Evolutionary conservation across 2,888 invertebrate species (phyloP), one percentile per base, ranked within the genome.

Genomic region (Neelides folsomi): DNA sequence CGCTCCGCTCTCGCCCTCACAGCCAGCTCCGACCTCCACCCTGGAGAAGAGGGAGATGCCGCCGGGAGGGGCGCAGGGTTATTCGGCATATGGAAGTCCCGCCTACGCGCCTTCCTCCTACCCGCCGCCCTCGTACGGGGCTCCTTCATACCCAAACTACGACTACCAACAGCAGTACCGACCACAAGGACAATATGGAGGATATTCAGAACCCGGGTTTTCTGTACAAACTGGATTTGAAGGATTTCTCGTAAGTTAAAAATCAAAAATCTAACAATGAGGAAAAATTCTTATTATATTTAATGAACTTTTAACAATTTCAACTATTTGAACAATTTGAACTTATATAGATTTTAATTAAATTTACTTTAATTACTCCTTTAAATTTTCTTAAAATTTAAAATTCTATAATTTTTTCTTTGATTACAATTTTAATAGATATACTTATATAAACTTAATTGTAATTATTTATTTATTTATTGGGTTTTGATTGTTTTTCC

Each of bases 181-280:
- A 27, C 47, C 49, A 10, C 46, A 45, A n/a, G n/a, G n/a, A 15
- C 50, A 50, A 18, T 47, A 51, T 16, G 56, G 54, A 36, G 58
- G 58, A 50, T 60, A 55, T 51, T 58, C 60, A 10, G 63, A 65
- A 45, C 65, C 65, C 6, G 65, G 65, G 50, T 62, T 65, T 39
- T 56, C 60, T 12, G 60, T 62, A 36, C 63, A 63, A 53, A 60
- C 63, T 19, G 65, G 65, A 56, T 63, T 65, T 49, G 64, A 64
- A 60, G 64, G 64, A 51, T 61, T 62, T 36, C 57, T 64, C 61
- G 64, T 64, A 60, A 55, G 40, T 34, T 13, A 7, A 3, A 27
- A 5, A 3, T 27, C 27, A 27, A 27, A n/a, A n/a, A n/a, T n/a
- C n/a, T n/a, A n/a, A n/a, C n/a, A n/a, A n/a, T n/a, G n/a, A n/a